A percentile compares a stretch with the other conserved stretches of the same genome.
phyloP scores from a whole-genome alignment of 2,797 vertebrate species.

The Enteromius anoplus region DNA sequence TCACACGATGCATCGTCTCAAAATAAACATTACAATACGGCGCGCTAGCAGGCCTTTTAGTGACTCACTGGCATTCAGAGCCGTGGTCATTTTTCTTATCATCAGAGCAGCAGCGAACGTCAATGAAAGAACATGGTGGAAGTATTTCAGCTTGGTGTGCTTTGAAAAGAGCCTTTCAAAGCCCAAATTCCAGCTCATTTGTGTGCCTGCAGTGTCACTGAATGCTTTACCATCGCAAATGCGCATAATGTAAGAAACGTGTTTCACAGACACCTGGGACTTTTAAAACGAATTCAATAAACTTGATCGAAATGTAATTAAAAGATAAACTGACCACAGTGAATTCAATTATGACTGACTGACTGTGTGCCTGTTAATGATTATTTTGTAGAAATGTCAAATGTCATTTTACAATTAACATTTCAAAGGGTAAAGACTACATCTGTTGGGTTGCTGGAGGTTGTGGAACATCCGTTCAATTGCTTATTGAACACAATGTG shows the following conservation, averaged over 20 bases:
- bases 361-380: not conserved
- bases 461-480: not conserved
- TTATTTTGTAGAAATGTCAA: slow-evolving; percentile 19
- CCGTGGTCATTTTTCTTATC: slow-evolving; percentile 22
- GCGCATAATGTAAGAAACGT: not conserved
- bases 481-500: not conserved
- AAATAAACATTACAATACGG: slow-evolving; percentile 23
- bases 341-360: slow-evolving; percentile 28
- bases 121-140: slow-evolving; percentile 27
- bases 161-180: slow-evolving; percentile 39
- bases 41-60: slow-evolving; percentile 8
- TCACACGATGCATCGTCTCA: slow-evolving; percentile 3
- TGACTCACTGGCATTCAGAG: slow-evolving; percentile 25
- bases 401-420: slow-evolving; percentile 3
- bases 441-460: not conserved
- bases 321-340: slow-evolving; percentile 40
- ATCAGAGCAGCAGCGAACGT: slow-evolving; percentile 37
- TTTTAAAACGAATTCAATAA: slow-evolving; percentile 3
- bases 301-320: slow-evolving; percentile 39
- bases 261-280: slow-evolving; percentile 23
- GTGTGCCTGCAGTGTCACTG: not conserved
- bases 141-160: not conserved
- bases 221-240: not conserved
- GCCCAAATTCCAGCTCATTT: slow-evolving; percentile 28
- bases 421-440: not conserved